Conservation (phyloP, 2,888 invertebrate species). For the Aphelenchoides bicaudatus region DNA sequence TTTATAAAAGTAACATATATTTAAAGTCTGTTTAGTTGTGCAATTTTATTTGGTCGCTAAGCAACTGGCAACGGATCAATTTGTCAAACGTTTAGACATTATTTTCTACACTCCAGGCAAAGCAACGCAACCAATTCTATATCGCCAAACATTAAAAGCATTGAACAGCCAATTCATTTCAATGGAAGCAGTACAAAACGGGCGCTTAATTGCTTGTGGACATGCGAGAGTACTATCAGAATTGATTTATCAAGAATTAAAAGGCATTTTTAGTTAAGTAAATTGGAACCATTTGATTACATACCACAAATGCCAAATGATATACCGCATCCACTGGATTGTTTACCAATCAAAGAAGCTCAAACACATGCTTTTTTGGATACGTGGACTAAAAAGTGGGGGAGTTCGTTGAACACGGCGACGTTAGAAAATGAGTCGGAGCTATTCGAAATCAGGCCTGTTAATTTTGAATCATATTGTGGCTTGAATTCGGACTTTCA, state of each 20-base stretch:
- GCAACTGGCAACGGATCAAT: background rate
- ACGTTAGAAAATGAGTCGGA: background rate
- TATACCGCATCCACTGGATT: slow-evolving; percentile 1
- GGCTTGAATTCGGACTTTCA: background rate
- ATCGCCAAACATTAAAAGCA: background rate
- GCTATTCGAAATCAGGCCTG: slow-evolving; percentile 1
- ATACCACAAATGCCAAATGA: background rate
- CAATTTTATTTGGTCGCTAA: slow-evolving; percentile 9
- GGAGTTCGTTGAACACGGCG: background rate
- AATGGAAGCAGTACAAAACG: slow-evolving; percentile 4
- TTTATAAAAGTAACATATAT: too few relatives aligned
- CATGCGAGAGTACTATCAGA: background rate
- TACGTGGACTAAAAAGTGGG: too few relatives aligned
- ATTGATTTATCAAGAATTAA: background rate
- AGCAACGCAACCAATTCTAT: background rate
- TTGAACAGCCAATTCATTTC: background rate
- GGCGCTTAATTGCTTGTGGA: background rate
- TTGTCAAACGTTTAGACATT: background rate
- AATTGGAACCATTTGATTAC: background rate
- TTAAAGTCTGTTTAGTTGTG: too few relatives aligned
- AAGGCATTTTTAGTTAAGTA: background rate
- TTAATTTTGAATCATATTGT: background rate
- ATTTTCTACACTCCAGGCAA: background rate
- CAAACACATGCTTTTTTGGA: background rate
- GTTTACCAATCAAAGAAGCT: background rate